Evolutionary conservation across 2,888 invertebrate species (phyloP), one percentile per base, ranked within the genome.

Genomic region (Mythimna loreyi): DNA sequence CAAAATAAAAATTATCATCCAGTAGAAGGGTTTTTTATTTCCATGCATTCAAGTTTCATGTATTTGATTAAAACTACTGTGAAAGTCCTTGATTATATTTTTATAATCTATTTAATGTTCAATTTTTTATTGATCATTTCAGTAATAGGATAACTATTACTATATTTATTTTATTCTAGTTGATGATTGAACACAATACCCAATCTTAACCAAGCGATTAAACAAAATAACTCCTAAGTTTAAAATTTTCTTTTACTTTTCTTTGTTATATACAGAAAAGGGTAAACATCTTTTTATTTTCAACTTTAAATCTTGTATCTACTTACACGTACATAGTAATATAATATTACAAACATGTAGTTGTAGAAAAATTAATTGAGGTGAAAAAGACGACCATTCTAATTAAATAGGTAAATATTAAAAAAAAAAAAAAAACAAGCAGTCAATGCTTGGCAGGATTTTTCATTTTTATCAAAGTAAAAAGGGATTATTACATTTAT

Each of bases 101-200:
- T 62, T 80, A 55, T 59, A 52, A 70, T 49, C 59, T 45, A 45
- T 75, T 68, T 62, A 53, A 59, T 73, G 43, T 58, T 49, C 19
- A 69, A 53, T 50, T 36, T 68, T 55, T 59, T 60, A 57, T 28
- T 63, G 47, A 72, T 49, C 33, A 61, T 67, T 58, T 59, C 68
- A 64, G 57, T 61, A 68, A 25, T 50, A 75, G n/a, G n/a, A n/a
- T n/a, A 45, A 50, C 60, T 57, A 50, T 33, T 60, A 45, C 47
- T 74, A 74, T 21, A 9, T 50, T 33, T 78, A 58, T 78, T 78
- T 80, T 67, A 72, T 57, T 60, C 71, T 78, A 78, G 49, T 56
- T 71, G 43, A 80, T 66, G 65, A 78, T 78, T 78, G 81, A 78
- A 78, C 77, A 78, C 77, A 76, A 52, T 49, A 80, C 65, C 59